Percentiles rank a stretch among this genome's conserved stretches.
These are phyloP conservation scores for Scotopteryx bipunctaria DNA, from an alignment of 2,888 invertebrate species.

Conservation along the genomic window DNA sequence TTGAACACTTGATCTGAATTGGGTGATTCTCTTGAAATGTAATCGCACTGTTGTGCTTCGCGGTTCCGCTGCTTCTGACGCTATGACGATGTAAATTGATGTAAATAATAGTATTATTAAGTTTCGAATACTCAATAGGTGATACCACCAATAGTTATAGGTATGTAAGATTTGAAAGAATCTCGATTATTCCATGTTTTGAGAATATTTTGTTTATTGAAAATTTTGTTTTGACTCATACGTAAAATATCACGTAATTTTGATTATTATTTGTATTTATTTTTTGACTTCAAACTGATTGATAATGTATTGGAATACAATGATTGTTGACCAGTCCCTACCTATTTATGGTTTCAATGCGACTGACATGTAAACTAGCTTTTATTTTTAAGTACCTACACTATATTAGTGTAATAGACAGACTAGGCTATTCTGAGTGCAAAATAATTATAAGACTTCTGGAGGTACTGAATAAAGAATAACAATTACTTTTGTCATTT, in stretches of 20 bases:
- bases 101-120: slow-evolving; percentile 74
- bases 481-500: slow-evolving; percentile 29
- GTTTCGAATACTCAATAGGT: slow-evolving; percentile 72
- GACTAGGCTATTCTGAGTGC: slow-evolving; percentile 54
- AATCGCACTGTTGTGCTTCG: slow-evolving; percentile 48
- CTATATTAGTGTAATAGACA: slow-evolving; percentile 80
- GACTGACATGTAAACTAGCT: slow-evolving; percentile 40
- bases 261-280: not conserved
- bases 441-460: slow-evolving; percentile 59
- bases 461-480: slow-evolving; percentile 60
- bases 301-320: slow-evolving; percentile 9
- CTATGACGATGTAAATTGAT: slow-evolving; percentile 52
- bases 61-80: slow-evolving; percentile 41
- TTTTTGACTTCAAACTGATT: slow-evolving; percentile 6
- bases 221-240: not conserved
- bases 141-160: slow-evolving; percentile 57
- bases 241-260: not conserved
- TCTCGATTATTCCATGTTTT: too few species aligned
- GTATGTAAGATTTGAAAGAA: slow-evolving; percentile 13
- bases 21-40: slow-evolving; percentile 48
- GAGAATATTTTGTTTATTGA: too few species aligned
- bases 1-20: slow-evolving; percentile 69
- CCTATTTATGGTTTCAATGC: slow-evolving; percentile 27
- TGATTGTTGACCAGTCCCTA: slow-evolving; percentile 25
- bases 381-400: slow-evolving; percentile 70